Conservation (phyloP, 2,797 vertebrate genomes). For the Enteromius afrohamiltoni region DNA sequence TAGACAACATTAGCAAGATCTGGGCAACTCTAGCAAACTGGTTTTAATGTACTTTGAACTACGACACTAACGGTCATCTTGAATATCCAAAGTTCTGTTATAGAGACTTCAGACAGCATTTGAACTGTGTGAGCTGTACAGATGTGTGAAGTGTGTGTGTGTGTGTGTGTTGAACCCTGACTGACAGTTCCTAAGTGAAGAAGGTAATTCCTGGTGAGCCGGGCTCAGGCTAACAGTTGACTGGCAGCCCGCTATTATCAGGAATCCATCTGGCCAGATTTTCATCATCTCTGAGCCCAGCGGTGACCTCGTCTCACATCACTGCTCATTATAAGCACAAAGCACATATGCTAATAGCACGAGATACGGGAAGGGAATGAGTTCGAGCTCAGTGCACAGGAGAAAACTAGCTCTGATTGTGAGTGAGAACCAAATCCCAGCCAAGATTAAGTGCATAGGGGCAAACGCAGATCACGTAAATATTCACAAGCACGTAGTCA, state of each 20-base stretch:
- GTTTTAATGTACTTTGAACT: background rate
- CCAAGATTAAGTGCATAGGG: background rate
- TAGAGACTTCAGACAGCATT: background rate
- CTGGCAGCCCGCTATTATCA: slow-evolving; percentile 3
- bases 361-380: slow-evolving; percentile 29
- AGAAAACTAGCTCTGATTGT: slow-evolving; percentile 9
- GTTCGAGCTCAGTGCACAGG: slow-evolving; percentile 13
- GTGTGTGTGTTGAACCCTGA: background rate
- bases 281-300: slow-evolving; percentile 34
- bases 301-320: slow-evolving; percentile 17
- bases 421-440: background rate
- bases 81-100: background rate
- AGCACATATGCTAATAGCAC: slow-evolving; percentile 44
- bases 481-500: slow-evolving; percentile 22
- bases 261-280: slow-evolving; percentile 41
- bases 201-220: slow-evolving; percentile 26
- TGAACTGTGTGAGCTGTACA: background rate
- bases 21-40: background rate
- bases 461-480: slow-evolving; percentile 9
- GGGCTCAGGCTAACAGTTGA: slow-evolving; percentile 14
- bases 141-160: background rate
- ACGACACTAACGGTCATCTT: background rate
- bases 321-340: slow-evolving; percentile 49
- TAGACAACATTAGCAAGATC: background rate
- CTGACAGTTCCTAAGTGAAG: slow-evolving; percentile 34